Base-by-base conservation (phyloP, 1,140 invertebrate species). In the Druon quercuslanigerum region DNA sequence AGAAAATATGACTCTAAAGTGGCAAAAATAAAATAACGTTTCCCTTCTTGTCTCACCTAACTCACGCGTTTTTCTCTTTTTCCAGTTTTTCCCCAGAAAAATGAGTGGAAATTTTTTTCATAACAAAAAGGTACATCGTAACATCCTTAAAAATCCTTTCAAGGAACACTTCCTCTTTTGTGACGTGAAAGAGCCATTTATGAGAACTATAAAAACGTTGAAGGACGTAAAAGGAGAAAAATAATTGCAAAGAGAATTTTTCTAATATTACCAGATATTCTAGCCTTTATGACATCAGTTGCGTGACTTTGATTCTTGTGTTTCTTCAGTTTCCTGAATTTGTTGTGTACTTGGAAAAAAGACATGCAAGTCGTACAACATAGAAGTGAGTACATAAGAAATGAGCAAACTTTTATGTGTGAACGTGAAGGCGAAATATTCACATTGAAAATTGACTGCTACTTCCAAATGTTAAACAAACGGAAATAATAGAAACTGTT, bases 361-460 rank as follows among this genome's bases (percentile, higher is more conserved):
- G 19, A 60, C 25, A 4, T 33, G 2, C 25, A 33, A 33, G 25
- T 25, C 33, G 3, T 57, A 57, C 17, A 57, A 17, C 19, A 25
- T 60, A 25, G 33, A 14, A 14, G 14, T 4, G 19, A 25, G 13
- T 20, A 60, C 19, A 60, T 8, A 60, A 33, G 56, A 25, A 33
- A 60, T 60, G 56, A 60, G 14, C 19, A 60, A 60, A 25, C 56
- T 33, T 33, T 25, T 60, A 33, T 25, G 56, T 33, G 20, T 33
- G 56, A 5, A 60, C 33, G 14, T 60, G 20, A 60, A 25, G 19
- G 33, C 19, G 56, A 14, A 8, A 60, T 60, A 60, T 60, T 60
- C 33, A 60, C 56, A 60, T 60, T 60, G 20, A 25, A 60, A 60
- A 60, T 60, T 60, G 56, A 60, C 56, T 60, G 56, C 33, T 25